phyloP scores from a whole-genome alignment of 1,140 invertebrate species.

The Scaptomyza graminum region DNA sequence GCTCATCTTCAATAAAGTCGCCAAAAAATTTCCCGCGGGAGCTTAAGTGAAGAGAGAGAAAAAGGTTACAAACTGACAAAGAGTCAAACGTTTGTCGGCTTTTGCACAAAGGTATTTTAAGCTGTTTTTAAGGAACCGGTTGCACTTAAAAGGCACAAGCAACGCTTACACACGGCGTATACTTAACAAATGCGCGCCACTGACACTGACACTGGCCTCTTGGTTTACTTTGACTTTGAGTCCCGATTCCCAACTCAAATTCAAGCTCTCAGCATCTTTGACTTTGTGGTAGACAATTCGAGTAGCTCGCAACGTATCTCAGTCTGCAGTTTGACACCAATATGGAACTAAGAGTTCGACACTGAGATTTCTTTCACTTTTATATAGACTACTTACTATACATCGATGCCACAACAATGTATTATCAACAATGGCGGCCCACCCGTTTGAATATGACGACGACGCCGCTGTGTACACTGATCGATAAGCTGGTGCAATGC shows the following conservation, averaged over 20 bases:
- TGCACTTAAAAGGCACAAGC: slow-evolving; percentile 70
- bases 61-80: slow-evolving; percentile 29
- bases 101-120: slow-evolving; percentile 41
- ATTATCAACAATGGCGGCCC: slow-evolving; percentile 8
- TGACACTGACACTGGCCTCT: slow-evolving; percentile 63
- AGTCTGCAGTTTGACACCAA: slow-evolving; percentile 69
- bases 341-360: slow-evolving; percentile 38
- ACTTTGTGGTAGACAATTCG: slow-evolving; percentile 47
- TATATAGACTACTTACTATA: slow-evolving; percentile 37
- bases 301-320: slow-evolving; percentile 63
- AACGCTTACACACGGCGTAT: slow-evolving; percentile 62
- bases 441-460: slow-evolving; percentile 6
- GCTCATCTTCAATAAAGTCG: neutral
- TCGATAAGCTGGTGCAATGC: slow-evolving; percentile 70
- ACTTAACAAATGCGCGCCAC: slow-evolving; percentile 72
- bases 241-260: slow-evolving; percentile 1
- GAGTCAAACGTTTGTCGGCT: slow-evolving; percentile 54
- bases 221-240: slow-evolving; percentile 10
- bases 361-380: slow-evolving; percentile 65
- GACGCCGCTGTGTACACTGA: slow-evolving; percentile 55
- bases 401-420: too few relatives aligned
- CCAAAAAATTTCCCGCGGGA: slow-evolving; percentile 43
- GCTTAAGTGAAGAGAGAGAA: neutral
- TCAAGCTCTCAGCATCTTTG: slow-evolving; percentile 1
- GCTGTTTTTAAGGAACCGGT: slow-evolving; percentile 61